Conservation (phyloP, 2,797 vertebrate species). For the Amblyraja radiata region DNA sequence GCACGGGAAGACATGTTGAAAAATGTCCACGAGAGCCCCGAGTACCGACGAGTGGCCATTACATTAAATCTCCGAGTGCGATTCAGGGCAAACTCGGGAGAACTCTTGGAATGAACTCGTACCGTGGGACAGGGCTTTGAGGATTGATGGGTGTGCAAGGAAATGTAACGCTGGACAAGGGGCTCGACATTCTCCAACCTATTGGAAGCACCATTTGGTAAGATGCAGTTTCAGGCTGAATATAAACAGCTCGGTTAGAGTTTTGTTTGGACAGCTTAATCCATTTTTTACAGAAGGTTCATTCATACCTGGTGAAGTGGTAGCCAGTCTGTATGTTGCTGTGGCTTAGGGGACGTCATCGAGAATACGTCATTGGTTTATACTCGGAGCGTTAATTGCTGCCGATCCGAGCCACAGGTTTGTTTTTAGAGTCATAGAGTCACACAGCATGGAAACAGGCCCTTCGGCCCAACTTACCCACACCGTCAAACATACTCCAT, state of each 20-base stretch:
- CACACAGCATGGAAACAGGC: no score
- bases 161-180: neutral
- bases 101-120: no score
- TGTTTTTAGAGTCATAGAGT: neutral
- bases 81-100: no score
- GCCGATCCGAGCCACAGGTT: neutral
- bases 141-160: neutral
- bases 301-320: neutral
- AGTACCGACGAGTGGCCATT: no score
- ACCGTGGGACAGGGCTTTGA: neutral
- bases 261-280: neutral
- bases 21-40: no score
- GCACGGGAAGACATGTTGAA: no score
- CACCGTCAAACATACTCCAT: no score
- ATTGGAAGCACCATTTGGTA: neutral
- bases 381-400: neutral
- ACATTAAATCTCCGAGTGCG: no score
- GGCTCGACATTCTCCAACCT: neutral
- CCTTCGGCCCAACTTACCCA: no score
- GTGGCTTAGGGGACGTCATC: neutral
- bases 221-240: neutral
- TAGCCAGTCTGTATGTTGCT: neutral
- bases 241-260: neutral
- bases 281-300: no score
- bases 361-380: neutral